Conservation (phyloP, 2,888 invertebrate species). For the Dendrolimus pini region DNA sequence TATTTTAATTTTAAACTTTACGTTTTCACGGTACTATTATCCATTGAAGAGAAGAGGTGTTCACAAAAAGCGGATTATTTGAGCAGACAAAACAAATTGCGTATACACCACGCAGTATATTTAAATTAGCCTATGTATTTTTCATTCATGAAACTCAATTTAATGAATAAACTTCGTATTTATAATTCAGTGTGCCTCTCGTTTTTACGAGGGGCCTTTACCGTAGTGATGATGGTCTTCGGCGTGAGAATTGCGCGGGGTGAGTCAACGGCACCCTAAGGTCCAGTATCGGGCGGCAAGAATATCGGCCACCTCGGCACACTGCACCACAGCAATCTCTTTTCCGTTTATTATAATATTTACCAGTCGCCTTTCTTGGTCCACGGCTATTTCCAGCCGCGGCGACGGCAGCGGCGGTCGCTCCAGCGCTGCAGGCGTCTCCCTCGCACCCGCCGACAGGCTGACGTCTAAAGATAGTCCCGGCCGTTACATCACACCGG, state of each 20-base stretch:
- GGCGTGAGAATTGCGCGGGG: conserved; percentile 7
- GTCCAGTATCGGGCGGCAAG: conserved; percentile 39
- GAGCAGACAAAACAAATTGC: background rate
- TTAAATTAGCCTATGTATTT: conserved; percentile 8
- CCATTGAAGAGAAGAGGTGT: no score
- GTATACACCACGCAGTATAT: background rate
- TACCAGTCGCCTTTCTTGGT: conserved; percentile 79
- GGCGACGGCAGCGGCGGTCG: conserved; percentile 32
- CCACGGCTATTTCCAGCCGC: conserved; percentile 76
- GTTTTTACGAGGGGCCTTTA: conserved; percentile 13
- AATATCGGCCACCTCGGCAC: conserved; percentile 68
- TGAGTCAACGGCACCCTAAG: conserved; percentile 36
- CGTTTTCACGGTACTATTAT: no score
- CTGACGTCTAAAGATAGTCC: conserved; percentile 64
- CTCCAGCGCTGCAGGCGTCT: conserved; percentile 54
- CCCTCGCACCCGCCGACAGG: conserved; percentile 41
- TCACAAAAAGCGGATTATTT: no score
- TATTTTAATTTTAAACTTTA: no score
- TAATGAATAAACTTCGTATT: conserved; percentile 25
- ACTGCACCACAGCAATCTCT: conserved; percentile 69
- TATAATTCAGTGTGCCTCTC: conserved; percentile 19
- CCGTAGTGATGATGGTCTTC: conserved; percentile 15
- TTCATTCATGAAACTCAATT: conserved; percentile 40
- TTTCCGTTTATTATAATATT: conserved; percentile 76
- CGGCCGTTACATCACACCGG: conserved; percentile 68